Evolutionary conservation across 2,888 invertebrate genomes (phyloP).

Genomic region (Sabatieria punctata): DNA sequence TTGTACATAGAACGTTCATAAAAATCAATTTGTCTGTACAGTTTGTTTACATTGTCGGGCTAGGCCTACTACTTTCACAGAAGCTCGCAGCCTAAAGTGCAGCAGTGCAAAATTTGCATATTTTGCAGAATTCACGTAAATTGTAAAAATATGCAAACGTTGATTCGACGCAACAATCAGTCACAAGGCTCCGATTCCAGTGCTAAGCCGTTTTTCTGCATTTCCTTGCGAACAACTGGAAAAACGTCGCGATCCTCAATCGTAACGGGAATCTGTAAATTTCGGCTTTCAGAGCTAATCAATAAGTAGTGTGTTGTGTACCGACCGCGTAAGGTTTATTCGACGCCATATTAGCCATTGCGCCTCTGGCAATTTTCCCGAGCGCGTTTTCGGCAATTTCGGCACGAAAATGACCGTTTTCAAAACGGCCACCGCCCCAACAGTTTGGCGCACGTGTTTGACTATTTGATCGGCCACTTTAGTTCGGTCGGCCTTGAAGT

Average conservation of each 20-base stretch:
- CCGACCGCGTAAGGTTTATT: slow-evolving; percentile 51
- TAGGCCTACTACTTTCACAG: no score
- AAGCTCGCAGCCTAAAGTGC: no score
- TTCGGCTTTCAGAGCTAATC: slow-evolving; percentile 63
- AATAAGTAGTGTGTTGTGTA: not conserved
- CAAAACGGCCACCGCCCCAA: slow-evolving; percentile 77
- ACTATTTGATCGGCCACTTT: slow-evolving; percentile 43
- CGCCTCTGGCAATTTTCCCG: slow-evolving; percentile 65
- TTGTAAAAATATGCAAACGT: no score
- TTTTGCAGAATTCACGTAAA: no score
- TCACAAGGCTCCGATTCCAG: slow-evolving; percentile 67
- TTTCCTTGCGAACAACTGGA: slow-evolving; percentile 4
- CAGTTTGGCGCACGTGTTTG: slow-evolving; percentile 44
- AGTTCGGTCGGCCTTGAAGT: no score
- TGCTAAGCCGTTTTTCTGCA: slow-evolving; percentile 27
- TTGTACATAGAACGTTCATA: no score
- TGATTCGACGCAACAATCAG: no score
- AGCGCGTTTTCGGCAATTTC: slow-evolving; percentile 67
- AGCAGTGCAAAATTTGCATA: no score
- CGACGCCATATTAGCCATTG: slow-evolving; percentile 64
- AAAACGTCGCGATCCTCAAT: slow-evolving; percentile 14
- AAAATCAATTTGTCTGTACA: no score
- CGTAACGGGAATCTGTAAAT: slow-evolving; percentile 25
- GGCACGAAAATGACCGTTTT: slow-evolving; percentile 58
- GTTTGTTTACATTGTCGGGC: no score